Base-by-base conservation (phyloP, 2,888 invertebrate species). In the Muscina levida region DNA sequence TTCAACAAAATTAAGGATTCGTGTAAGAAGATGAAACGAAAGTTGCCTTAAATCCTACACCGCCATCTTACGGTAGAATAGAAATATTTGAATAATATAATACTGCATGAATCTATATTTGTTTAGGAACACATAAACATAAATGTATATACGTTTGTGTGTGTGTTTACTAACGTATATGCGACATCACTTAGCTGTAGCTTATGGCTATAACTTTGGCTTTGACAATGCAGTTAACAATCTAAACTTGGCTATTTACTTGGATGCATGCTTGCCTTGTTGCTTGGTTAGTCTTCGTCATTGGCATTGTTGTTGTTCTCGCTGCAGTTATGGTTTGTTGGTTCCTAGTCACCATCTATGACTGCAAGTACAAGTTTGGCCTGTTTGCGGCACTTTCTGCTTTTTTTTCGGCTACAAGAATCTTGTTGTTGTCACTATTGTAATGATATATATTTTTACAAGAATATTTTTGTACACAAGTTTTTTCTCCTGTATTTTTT, bases 401-500 rank as follows among this genome's bases (percentile, higher is more conserved):
- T 57, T 57, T 42, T 46, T 66, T 65, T 77, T 77, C 67, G 37
- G 71, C 48, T 56, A 72, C 72, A 81, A 77, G 74, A 72, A 77
- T 81, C 68, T 77, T 77, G 81, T 72, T 77, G 81, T 81, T 81
- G 77, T 81, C 81, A 77, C 81, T 74, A 72, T 72, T 81, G 74
- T 81, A 81, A 81, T 81, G 77, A 81, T 77, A 74, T 72, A 74
- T 77, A 77, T 72, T 73, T 77, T 74, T 74, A 77, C 53, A 68
- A 57, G 74, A 72, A 77, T 74, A 68, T 72, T 81, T 77, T 72
- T 77, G 81, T 77, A 65, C 8, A 31, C 3, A 3, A 31, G 44
- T 56, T 72, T 68, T 72, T 72, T 59, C 42, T 19, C 22, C 1
- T 10, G 51, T 15, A 42, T 42, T 59, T 42, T 59, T 46, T 22